Percentiles rank a stretch among this genome's conserved stretches.
Evolutionary conservation across 1,140 invertebrate species (phyloP).

Genomic region (Euura saliciscinereae): DNA sequence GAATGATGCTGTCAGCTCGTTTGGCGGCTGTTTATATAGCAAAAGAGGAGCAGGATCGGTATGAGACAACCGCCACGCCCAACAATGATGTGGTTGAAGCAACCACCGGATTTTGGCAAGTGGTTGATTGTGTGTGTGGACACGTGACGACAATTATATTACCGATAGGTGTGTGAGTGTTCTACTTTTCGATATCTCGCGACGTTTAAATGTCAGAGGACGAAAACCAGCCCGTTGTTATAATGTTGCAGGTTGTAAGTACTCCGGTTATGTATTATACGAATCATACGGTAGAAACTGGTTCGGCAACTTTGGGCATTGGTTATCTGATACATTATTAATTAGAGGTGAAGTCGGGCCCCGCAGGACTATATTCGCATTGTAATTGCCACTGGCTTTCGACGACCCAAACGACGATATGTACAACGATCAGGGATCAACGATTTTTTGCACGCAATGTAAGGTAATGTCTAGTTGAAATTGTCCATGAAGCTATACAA

Average conservation of each 20-base stretch:
- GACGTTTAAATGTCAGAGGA: not conserved
- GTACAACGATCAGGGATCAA: too few species aligned
- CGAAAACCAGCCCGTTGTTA: not conserved
- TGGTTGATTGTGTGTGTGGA: too few species aligned
- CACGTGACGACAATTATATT: too few species aligned
- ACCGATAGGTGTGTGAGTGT: not conserved
- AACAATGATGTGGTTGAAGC: not conserved
- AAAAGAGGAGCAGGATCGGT: not conserved
- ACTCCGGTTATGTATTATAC: not conserved
- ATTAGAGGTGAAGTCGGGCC: not conserved
- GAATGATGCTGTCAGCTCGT: slow-evolving; percentile 21
- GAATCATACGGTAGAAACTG: not conserved
- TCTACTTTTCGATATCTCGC: not conserved
- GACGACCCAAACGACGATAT: too few species aligned
- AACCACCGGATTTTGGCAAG: too few species aligned
- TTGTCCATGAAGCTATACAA: too few species aligned
- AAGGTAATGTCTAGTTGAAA: too few species aligned
- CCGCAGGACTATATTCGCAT: not conserved
- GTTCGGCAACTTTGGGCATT: not conserved
- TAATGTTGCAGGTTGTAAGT: not conserved
- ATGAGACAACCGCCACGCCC: not conserved
- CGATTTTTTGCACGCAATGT: too few species aligned
- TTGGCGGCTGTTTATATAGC: slow-evolving; percentile 13
- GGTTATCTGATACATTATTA: not conserved
- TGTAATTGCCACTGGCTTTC: not conserved